Percentiles rank a stretch among this genome's conserved stretches.
Conservation (phyloP, 2,888 invertebrate genomes). For the Pachydiplax longipennis region DNA sequence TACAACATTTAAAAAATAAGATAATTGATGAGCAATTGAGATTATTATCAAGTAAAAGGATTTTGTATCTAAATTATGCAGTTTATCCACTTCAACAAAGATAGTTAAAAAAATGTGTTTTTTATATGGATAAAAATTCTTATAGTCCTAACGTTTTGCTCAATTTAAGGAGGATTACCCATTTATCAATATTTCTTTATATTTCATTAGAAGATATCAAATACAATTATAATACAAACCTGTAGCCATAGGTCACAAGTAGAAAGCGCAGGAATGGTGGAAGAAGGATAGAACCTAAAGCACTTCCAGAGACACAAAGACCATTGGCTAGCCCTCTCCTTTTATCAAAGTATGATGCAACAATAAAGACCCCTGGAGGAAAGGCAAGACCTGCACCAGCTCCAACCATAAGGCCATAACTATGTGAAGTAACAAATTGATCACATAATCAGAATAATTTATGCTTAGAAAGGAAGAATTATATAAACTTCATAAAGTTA, state of each 20-base stretch:
- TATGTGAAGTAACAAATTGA: constrained; percentile 57
- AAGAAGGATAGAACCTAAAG: constrained; percentile 83
- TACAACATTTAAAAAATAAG: neutral
- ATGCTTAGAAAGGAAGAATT: neutral
- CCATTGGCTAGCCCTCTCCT: constrained; percentile 85
- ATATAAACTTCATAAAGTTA: neutral
- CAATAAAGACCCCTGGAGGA: constrained; percentile 89
- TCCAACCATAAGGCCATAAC: constrained; percentile 81
- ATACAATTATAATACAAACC: constrained; percentile 61
- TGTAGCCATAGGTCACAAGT: constrained; percentile 77
- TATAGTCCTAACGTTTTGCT: too few species aligned
- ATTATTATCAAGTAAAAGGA: neutral
- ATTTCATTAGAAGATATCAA: neutral
- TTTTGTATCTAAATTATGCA: neutral
- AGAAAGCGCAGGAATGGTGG: constrained; percentile 78
- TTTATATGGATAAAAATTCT: neutral
- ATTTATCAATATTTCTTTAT: neutral
- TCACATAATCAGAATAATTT: neutral
- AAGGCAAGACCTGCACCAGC: constrained; percentile 85
- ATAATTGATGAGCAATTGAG: neutral
- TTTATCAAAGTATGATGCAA: constrained; percentile 84
- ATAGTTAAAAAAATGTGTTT: neutral
- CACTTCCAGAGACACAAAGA: constrained; percentile 87
- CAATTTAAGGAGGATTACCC: neutral
- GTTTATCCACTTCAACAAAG: too few species aligned